A percentile compares a stretch with the other conserved stretches of the same genome.
These are phyloP conservation scores for Microcaecilia unicolor DNA, from an alignment of 2,797 vertebrate species.

Conservation along the genomic window DNA sequence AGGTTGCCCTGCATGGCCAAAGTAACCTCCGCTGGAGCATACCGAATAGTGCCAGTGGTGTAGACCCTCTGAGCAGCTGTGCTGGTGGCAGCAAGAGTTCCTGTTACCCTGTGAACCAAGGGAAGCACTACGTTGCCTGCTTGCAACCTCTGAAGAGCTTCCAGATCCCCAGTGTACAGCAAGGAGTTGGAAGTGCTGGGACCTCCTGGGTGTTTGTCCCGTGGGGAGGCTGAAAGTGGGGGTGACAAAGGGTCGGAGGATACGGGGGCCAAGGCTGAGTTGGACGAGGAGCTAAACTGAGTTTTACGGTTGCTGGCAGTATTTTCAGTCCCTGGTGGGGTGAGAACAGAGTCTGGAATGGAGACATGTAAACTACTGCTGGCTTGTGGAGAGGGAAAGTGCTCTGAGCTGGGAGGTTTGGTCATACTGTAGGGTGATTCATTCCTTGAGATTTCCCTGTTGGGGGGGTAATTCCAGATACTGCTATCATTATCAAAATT, in stretches of 20 bases:
- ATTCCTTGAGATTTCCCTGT: constrained; percentile 93
- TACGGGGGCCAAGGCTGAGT: constrained; percentile 71
- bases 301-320: constrained; percentile 78
- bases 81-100: constrained; percentile 80
- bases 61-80: constrained; percentile 88
- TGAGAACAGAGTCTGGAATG: constrained; percentile 94
- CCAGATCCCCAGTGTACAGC: constrained; percentile 89
- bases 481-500: constrained; percentile 99
- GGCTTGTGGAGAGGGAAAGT: constrained; percentile 78
- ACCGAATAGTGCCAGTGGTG: constrained; percentile 97
- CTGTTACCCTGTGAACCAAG: constrained; percentile 87
- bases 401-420: constrained; percentile 71
- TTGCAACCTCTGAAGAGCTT: constrained; percentile 91
- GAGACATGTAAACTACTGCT: constrained; percentile 74
- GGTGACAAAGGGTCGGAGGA: constrained; percentile 88
- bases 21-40: constrained; percentile 94
- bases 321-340: constrained; percentile 84
- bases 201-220: constrained; percentile 86
- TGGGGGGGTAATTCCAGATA: constrained; percentile 98
- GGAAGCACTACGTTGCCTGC: constrained; percentile 90
- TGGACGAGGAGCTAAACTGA: constrained; percentile 69
- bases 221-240: constrained; percentile 92
- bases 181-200: constrained; percentile 80
- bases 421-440: constrained; percentile 97
- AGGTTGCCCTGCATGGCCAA: constrained; percentile 94